A percentile compares a stretch with the other conserved stretches of the same genome.
phyloP scores from a whole-genome alignment of 2,113 vertebrate genomes.

The Lampris incognitus region DNA sequence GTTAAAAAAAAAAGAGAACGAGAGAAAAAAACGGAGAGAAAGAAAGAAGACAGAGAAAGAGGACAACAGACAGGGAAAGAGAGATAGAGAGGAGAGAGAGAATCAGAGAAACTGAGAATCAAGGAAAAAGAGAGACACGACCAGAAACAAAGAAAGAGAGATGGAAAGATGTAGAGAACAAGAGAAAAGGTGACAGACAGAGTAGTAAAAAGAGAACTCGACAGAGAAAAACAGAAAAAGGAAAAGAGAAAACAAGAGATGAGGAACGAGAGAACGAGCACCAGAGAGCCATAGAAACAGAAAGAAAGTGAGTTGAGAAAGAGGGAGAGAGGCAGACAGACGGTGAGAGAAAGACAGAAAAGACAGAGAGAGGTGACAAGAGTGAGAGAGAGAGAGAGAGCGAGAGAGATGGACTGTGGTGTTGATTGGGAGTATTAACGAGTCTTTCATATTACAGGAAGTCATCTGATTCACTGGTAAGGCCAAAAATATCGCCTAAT shows the following conservation, averaged over 20 bases:
- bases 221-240: conserved; percentile 5
- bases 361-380: background rate
- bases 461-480: too few species aligned
- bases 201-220: background rate
- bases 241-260: background rate
- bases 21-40: background rate
- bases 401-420: too few species aligned
- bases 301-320: too few species aligned
- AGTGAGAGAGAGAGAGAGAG: too few species aligned
- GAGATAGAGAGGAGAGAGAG: background rate
- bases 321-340: background rate
- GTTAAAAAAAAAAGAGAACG: conserved; percentile 1
- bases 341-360: background rate
- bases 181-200: background rate
- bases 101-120: conserved; percentile 1
- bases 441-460: too few species aligned
- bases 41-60: conserved; percentile 4
- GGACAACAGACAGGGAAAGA: background rate
- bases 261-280: too few species aligned
- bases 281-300: too few species aligned
- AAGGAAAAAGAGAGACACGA: conserved; percentile 1
- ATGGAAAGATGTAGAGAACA: background rate
- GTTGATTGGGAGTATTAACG: too few species aligned
- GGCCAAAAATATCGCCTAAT: too few species aligned
- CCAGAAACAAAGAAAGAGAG: background rate